Evolutionary conservation across 2,888 invertebrate genomes (phyloP).

Genomic region (Netelia melanura): DNA sequence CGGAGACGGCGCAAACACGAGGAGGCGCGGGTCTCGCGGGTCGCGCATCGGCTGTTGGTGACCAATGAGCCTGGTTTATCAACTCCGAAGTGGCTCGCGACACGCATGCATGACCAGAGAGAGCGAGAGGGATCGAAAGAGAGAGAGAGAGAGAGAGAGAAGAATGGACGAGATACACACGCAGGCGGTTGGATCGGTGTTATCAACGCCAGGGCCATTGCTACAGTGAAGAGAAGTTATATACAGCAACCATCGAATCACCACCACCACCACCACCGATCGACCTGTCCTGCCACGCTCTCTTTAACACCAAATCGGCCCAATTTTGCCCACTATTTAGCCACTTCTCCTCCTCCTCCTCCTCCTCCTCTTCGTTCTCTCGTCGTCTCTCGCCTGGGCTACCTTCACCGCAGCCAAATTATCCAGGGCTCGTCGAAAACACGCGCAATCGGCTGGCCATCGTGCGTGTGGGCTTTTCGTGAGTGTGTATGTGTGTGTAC

Average conservation of each 20-base stretch:
- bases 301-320: constrained; percentile 79
- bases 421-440: constrained; percentile 72
- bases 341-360: constrained; percentile 44
- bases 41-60: constrained; percentile 33
- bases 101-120: constrained; percentile 15
- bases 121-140: constrained; percentile 23
- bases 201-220: constrained; percentile 1
- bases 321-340: constrained; percentile 80
- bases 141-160: constrained; percentile 20
- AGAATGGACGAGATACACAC: constrained; percentile 4
- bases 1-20: neutral
- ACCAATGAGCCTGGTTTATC: constrained; percentile 75
- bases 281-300: constrained; percentile 68
- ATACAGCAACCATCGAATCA: constrained; percentile 3
- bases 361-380: constrained; percentile 25
- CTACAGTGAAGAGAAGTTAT: constrained; percentile 13
- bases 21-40: neutral
- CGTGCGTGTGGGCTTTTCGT: constrained; percentile 2
- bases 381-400: constrained; percentile 34
- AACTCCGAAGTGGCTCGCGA: constrained; percentile 72
- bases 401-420: constrained; percentile 78
- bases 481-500: no score
- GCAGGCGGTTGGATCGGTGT: constrained; percentile 30
- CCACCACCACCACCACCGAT: constrained; percentile 1
- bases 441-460: constrained; percentile 46